Conservation (phyloP, 2,113 vertebrate species). For the Potamarius usumacintae region DNA sequence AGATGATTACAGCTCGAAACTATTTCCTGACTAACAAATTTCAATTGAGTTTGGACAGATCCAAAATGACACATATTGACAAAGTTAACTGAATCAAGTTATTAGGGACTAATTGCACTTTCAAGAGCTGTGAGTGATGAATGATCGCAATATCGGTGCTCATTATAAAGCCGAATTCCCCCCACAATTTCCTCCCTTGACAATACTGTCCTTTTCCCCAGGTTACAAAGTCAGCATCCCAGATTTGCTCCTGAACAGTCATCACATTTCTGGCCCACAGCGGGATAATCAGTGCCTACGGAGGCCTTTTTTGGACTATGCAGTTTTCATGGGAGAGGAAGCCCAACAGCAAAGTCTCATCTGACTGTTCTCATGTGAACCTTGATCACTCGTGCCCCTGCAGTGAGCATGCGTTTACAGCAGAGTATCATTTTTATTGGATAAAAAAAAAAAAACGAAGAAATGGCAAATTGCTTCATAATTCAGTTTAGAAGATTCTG, state of each 20-base stretch:
- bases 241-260: slow-evolving; percentile 66
- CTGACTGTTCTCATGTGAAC: slow-evolving; percentile 50
- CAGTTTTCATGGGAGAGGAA: slow-evolving; percentile 65
- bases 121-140: slow-evolving; percentile 49
- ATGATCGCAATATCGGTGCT: slow-evolving; percentile 64
- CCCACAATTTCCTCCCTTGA: slow-evolving; percentile 52
- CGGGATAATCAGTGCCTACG: slow-evolving; percentile 68
- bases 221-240: slow-evolving; percentile 76
- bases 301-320: slow-evolving; percentile 71
- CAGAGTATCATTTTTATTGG: slow-evolving; percentile 66
- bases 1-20: neutral
- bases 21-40: slow-evolving; percentile 17
- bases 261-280: slow-evolving; percentile 73
- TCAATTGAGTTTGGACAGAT: slow-evolving; percentile 1
- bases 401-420: slow-evolving; percentile 69
- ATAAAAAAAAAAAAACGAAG: neutral
- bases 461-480: slow-evolving; percentile 75
- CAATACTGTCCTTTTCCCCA: slow-evolving; percentile 67
- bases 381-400: slow-evolving; percentile 65
- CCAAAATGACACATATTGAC: slow-evolving; percentile 26
- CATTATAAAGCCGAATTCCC: slow-evolving; percentile 59
- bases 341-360: slow-evolving; percentile 63
- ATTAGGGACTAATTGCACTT: slow-evolving; percentile 33
- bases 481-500: slow-evolving; percentile 75
- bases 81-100: neutral